Evolutionary conservation across 2,113 vertebrate species (phyloP), one percentile per base, ranked within the genome.

Genomic region (Carettochelys insculpta): DNA sequence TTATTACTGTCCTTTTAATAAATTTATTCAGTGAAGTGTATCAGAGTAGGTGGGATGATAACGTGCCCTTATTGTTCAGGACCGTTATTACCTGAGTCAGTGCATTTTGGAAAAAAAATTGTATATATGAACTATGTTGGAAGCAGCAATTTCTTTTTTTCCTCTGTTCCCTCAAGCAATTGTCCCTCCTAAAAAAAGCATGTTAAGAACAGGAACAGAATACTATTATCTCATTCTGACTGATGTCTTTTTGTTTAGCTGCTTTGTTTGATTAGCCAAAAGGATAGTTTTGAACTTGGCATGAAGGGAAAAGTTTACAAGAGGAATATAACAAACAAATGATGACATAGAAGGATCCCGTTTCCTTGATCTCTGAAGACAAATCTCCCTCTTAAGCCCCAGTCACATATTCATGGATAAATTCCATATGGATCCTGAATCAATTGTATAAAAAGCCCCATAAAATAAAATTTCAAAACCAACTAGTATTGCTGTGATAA

Each of bases 281-380:
- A 50, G 47, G 65, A 3, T 85, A 25, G 34, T 86, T 91, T 85
- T 86, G 93, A 19, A 80, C 50, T 73, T 38, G 27, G 54, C 41
- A 77, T 43, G 51, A 93, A 94, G 85, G 43, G 13, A 31, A 91
- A 92, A 88, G 50, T 6, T 58, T 82, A 88, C 65, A 92, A 77
- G 77, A 77, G 79, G 31, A 31, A 14, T 41, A 14, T 41, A 86
- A 76, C 11, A 93, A 92, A 94, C 91, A 73, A 6, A 38, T 20
- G 29, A 11, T 34, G 56, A 77, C 53, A 86, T 88, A 88, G 83
- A 24, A 85, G 43, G 56, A 86, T 47, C 89, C n/a, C 0, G 14
- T 76, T 89, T 92, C 31, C 65, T 85, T 90, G 25, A 54, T 79
- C 31, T 73, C 82, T 77, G 80, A 89, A 85, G 45, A 34, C 4